Percentiles rank a stretch among this genome's conserved stretches.
Evolutionary conservation across 1,140 invertebrate species (phyloP).

Genomic region (Drosophila lacertosa): DNA sequence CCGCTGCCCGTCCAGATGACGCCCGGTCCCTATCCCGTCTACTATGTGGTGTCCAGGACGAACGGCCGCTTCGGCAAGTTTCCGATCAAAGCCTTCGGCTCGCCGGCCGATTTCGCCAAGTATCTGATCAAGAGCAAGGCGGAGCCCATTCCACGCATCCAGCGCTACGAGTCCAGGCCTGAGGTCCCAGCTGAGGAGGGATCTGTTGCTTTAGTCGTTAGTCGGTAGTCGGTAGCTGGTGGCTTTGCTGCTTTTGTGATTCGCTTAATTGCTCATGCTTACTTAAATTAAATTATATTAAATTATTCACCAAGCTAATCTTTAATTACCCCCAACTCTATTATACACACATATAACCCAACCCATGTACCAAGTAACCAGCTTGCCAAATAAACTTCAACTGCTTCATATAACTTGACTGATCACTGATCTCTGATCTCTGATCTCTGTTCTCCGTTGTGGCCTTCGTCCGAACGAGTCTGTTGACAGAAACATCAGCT

Average conservation of each 20-base stretch:
- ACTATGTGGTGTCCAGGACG: constrained; percentile 75
- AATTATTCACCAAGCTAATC: constrained; percentile 55
- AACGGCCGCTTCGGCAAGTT: constrained; percentile 82
- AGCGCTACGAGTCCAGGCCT: constrained; percentile 48
- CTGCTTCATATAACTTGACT: constrained; percentile 20
- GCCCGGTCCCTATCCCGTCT: constrained; percentile 75
- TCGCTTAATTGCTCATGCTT: constrained; percentile 48
- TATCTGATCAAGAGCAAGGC: constrained; percentile 76
- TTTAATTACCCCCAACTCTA: constrained; percentile 25
- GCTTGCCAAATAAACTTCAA: constrained; percentile 27
- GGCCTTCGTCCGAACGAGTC: constrained; percentile 8
- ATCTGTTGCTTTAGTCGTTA: too few species aligned
- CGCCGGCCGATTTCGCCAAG: constrained; percentile 68
- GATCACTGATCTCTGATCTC: constrained; percentile 1
- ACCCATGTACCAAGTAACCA: constrained; percentile 11
- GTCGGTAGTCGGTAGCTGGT: constrained; percentile 37
- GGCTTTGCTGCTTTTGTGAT: constrained; percentile 65
- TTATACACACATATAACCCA: not conserved
- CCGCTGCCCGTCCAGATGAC: constrained; percentile 70
- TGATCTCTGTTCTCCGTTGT: not conserved
- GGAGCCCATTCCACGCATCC: constrained; percentile 57
- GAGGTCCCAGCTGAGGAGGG: not conserved
- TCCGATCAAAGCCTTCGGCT: constrained; percentile 72
- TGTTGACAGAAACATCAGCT: constrained; percentile 32
- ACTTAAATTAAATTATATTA: constrained; percentile 63